Evolutionary conservation across 2,113 vertebrate species (phyloP).

Genomic region (Rana temporaria): DNA sequence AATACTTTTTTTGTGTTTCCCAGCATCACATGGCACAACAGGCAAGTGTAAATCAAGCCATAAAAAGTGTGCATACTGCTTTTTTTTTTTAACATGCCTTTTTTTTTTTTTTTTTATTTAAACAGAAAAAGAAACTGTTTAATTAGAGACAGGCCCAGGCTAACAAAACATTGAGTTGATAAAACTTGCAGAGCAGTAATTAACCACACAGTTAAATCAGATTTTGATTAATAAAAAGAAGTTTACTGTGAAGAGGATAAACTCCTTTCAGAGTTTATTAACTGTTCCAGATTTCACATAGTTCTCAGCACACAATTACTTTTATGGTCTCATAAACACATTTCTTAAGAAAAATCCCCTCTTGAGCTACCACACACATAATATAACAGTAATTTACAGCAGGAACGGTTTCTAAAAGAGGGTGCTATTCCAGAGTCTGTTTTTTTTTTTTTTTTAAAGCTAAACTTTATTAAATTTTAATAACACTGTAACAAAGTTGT

Average conservation of each 20-base stretch:
- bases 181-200: slow-evolving; percentile 47
- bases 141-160: slow-evolving; percentile 32
- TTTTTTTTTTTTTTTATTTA: neutral
- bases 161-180: slow-evolving; percentile 27
- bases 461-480: neutral
- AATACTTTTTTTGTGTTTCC: too few relatives aligned
- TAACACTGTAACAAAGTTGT: too few relatives aligned
- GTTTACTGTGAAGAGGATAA: slow-evolving; percentile 55
- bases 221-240: slow-evolving; percentile 50
- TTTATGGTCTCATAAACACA: slow-evolving; percentile 55
- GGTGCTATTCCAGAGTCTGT: slow-evolving; percentile 6
- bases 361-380: slow-evolving; percentile 47
- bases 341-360: slow-evolving; percentile 49
- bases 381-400: slow-evolving; percentile 41
- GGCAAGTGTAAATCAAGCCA: neutral
- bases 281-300: slow-evolving; percentile 49
- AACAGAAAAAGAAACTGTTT: slow-evolving; percentile 28
- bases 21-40: too few relatives aligned
- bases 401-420: neutral
- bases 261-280: slow-evolving; percentile 52
- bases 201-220: slow-evolving; percentile 51
- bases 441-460: neutral
- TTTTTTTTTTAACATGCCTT: neutral
- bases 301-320: slow-evolving; percentile 52
- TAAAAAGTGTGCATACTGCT: neutral